Percentiles rank a stretch among this genome's conserved stretches.
These are phyloP conservation scores for Cetoscarus ocellatus DNA, from an alignment of 2,797 vertebrate species.

Conservation along the genomic window DNA sequence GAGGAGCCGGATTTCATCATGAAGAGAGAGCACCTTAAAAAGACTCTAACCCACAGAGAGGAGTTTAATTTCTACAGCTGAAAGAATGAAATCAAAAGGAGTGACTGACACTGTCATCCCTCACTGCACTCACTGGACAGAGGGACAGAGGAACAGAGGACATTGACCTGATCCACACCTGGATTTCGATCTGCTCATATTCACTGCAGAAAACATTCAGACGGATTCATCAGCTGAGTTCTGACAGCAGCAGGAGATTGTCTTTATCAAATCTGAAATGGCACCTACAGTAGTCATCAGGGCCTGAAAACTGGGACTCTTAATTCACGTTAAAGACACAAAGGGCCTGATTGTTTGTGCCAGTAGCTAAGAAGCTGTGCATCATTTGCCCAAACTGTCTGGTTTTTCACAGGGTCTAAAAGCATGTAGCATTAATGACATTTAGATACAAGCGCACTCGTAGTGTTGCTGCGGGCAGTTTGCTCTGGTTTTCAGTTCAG, in stretches of 20 bases:
- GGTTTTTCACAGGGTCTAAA: no score
- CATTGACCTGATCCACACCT: constrained; percentile 9
- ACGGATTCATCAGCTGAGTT: not conserved
- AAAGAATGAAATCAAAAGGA: not conserved
- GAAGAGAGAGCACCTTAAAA: constrained; percentile 20
- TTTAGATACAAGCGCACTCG: no score
- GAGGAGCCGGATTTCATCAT: constrained; percentile 59
- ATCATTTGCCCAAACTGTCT: no score
- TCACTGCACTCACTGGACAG: no score
- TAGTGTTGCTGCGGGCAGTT: no score
- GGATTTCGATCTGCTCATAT: not conserved
- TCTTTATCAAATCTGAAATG: constrained; percentile 5
- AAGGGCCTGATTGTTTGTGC: no score
- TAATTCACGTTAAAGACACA: not conserved
- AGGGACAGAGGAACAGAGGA: not conserved
- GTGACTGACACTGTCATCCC: not conserved
- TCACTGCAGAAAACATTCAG: constrained; percentile 1
- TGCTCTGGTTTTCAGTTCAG: no score
- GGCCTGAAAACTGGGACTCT: not conserved
- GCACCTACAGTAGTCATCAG: not conserved
- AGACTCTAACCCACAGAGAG: not conserved
- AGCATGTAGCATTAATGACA: no score
- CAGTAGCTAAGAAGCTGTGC: no score
- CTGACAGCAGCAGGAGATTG: not conserved
- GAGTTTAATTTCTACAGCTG: constrained; percentile 6